phyloP scores from a whole-genome alignment of 2,113 vertebrate species.

The Toxotes chatareus region DNA sequence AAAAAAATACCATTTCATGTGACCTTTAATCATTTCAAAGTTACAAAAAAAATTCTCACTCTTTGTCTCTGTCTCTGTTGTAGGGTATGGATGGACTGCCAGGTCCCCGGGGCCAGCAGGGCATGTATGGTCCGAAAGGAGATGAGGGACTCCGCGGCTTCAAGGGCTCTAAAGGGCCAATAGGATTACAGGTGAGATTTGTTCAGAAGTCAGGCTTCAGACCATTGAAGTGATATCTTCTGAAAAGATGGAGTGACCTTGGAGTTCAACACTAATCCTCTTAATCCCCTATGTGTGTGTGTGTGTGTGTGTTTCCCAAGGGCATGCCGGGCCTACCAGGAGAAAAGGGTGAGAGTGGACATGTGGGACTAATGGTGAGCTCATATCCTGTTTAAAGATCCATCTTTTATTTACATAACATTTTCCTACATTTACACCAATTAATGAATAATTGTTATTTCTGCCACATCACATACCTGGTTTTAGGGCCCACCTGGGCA shows the following conservation, averaged over 20 bases:
- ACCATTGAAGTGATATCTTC: neutral
- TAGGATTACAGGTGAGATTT: slow-evolving; percentile 83
- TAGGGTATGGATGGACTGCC: slow-evolving; percentile 83
- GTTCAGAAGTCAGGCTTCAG: neutral
- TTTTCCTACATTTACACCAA: neutral
- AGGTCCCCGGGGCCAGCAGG: slow-evolving; percentile 85
- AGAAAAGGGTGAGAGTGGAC: slow-evolving; percentile 85
- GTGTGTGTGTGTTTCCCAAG: slow-evolving; percentile 52
- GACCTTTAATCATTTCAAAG: neutral
- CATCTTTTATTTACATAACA: neutral
- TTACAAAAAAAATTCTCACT: neutral
- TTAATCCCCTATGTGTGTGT: slow-evolving; percentile 2
- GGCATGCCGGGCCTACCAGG: slow-evolving; percentile 85
- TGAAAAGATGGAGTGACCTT: neutral
- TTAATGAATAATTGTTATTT: neutral
- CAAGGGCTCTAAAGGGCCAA: slow-evolving; percentile 83
- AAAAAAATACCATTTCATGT: neutral
- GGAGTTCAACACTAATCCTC: neutral
- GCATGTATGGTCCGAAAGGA: slow-evolving; percentile 87
- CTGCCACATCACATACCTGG: neutral
- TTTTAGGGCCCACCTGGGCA: slow-evolving; percentile 84
- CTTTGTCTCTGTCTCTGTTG: slow-evolving; percentile 58
- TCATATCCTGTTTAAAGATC: neutral
- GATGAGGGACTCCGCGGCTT: slow-evolving; percentile 86
- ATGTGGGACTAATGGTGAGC: slow-evolving; percentile 80